Evolutionary conservation across 2,113 vertebrate genomes (phyloP).

Genomic region (Cyanoramphus novaezelandiae): DNA sequence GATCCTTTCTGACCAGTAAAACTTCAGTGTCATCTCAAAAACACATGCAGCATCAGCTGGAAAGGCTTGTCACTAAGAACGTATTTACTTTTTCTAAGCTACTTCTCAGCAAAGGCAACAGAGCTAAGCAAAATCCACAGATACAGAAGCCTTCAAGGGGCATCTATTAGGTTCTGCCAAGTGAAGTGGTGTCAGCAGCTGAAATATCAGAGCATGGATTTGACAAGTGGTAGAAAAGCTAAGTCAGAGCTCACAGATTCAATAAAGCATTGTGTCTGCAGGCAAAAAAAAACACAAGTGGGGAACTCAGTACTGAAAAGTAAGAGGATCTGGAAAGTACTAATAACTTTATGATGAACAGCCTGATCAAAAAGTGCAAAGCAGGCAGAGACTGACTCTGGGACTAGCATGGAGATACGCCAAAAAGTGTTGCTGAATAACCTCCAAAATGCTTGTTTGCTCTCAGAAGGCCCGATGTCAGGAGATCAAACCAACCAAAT

Average conservation of each 20-base stretch:
- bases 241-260: not conserved
- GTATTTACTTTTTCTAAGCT: not conserved
- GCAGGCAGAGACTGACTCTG: not conserved
- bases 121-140: not conserved
- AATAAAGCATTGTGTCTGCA: not conserved
- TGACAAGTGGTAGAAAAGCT: conserved; percentile 24
- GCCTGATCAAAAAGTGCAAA: not conserved
- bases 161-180: not conserved
- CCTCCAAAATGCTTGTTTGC: not conserved
- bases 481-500: not conserved
- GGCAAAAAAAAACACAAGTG: not conserved
- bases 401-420: not conserved
- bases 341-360: not conserved
- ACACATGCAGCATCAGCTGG: not conserved
- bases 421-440: not conserved
- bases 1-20: not conserved
- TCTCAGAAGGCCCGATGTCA: not conserved
- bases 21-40: not conserved
- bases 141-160: not conserved
- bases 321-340: not conserved
- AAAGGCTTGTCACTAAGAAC: not conserved
- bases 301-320: not conserved
- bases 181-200: not conserved
- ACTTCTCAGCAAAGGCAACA: not conserved
- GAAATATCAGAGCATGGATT: not conserved